phyloP scores from a whole-genome alignment of 2,888 invertebrate species.

The Heliconius ismenius region DNA sequence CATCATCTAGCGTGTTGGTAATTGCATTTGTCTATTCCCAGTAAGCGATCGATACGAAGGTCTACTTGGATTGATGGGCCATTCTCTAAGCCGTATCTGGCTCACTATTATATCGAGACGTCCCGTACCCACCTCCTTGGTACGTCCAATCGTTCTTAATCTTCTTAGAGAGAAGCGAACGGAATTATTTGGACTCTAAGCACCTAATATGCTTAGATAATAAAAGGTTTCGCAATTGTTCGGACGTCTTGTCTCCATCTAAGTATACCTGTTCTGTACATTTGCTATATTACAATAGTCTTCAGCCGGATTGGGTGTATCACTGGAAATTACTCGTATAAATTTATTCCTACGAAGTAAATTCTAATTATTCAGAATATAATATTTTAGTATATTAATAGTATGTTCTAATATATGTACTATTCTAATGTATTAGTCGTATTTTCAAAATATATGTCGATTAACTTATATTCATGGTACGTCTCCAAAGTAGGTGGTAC shows the following conservation, averaged over 20 bases:
- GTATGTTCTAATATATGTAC: neutral
- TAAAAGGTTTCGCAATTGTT: constrained; percentile 72
- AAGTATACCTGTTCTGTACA: constrained; percentile 37
- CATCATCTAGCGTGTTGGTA: constrained; percentile 48
- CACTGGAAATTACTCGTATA: neutral
- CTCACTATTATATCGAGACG: constrained; percentile 64
- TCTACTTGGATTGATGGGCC: constrained; percentile 65
- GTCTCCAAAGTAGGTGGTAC: constrained; percentile 26
- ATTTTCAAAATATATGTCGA: constrained; percentile 1
- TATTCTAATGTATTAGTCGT: neutral
- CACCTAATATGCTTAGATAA: constrained; percentile 76
- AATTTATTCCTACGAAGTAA: neutral
- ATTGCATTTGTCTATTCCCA: constrained; percentile 58
- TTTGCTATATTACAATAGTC: constrained; percentile 13
- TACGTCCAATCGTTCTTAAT: constrained; percentile 80
- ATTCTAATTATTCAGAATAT: neutral
- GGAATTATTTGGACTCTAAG: constrained; percentile 76
- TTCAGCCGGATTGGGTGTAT: neutral
- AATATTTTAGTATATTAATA: neutral
- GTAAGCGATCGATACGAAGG: constrained; percentile 64
- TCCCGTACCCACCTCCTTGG: constrained; percentile 67
- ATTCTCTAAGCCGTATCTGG: constrained; percentile 65
- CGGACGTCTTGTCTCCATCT: constrained; percentile 40
- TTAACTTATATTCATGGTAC: constrained; percentile 1
- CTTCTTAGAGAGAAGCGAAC: constrained; percentile 73